Base-by-base conservation (phyloP, 2,888 invertebrate species). In the Drosophila barbarae region DNA sequence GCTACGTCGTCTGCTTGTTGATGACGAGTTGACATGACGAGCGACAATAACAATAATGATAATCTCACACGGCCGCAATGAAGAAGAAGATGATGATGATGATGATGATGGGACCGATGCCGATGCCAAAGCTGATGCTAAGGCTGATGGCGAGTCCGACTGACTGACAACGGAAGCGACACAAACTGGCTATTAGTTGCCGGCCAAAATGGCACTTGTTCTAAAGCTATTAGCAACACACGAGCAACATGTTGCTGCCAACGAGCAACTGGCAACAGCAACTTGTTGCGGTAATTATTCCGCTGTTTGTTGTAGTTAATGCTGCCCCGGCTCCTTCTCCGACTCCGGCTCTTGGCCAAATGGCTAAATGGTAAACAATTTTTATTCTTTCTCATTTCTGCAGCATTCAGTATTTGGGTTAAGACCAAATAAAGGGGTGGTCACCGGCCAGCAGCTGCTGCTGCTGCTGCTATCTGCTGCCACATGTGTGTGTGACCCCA, bases 361-460 rank as follows among this genome's bases (percentile, higher is more conserved):
- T 58, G 55, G 71, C 67, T 84, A 78, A 84, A 81, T 80, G 82
- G 84, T 76, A 76, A 84, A 78, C 84, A 81, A 84, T 80, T 80
- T 77, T 71, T 71, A 60, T 63, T 70, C 63, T 57, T 41, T 52
- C 68, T 47, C 23, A 60, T 69, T 64, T 52, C 68, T 41, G 53
- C 70, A 59, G 69, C 72, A 61, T 42, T 63, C 65, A 84, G 83
- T 82, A 82, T 82, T 82, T 82, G 77, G 85, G 82, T 82, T 82
- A 82, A 83, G 83, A 83, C 82, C 82, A 82, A 82, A 82, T 85
- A 82, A 84, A 82, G 82, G 82, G 83, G 80, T 83, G 80, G 84
- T 69, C 79, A 74, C 56, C 69, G 53, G 53, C 41, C 56, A 52
- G 46, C 68, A 61, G 75, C 75, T 69, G 60, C 42, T 42, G 26